phyloP scores from a whole-genome alignment of 2,888 invertebrate species.

The Lucinisca nassula region DNA sequence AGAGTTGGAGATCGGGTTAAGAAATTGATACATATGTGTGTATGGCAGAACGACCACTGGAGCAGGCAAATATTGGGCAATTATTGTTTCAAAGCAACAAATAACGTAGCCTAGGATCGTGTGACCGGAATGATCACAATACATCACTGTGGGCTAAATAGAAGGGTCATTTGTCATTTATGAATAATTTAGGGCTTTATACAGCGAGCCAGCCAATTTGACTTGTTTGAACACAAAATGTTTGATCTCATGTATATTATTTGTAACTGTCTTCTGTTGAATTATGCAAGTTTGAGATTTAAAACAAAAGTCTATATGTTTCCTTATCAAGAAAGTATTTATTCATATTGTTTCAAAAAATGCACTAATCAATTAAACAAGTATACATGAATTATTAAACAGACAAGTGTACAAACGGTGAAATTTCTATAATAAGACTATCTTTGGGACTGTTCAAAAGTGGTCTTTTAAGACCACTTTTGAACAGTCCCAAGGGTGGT shows the following conservation, averaged over 20 bases:
- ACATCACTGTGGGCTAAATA: slow-evolving; percentile 10
- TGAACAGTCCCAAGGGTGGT: too few species aligned
- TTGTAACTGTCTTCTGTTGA: too few species aligned
- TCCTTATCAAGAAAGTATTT: too few species aligned
- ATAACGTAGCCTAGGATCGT: neutral
- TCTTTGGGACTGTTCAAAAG: too few species aligned
- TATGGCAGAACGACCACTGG: neutral
- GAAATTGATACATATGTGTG: slow-evolving; percentile 8
- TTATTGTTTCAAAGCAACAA: slow-evolving; percentile 14
- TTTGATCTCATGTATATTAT: neutral
- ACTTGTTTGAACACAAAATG: neutral
- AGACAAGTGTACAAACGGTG: too few species aligned
- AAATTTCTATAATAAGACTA: too few species aligned
- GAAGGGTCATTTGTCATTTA: slow-evolving; percentile 16
- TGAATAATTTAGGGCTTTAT: slow-evolving; percentile 13
- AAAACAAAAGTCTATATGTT: too few species aligned
- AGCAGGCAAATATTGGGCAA: slow-evolving; percentile 15
- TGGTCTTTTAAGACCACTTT: too few species aligned
- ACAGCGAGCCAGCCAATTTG: neutral
- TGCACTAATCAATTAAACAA: too few species aligned
- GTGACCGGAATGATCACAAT: slow-evolving; percentile 7
- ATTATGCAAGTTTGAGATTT: too few species aligned
- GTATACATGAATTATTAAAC: too few species aligned
- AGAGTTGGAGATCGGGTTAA: neutral
- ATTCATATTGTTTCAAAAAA: too few species aligned